Percentiles rank a stretch among this genome's conserved stretches.
Evolutionary conservation across 2,113 vertebrate genomes (phyloP).

Genomic region (Centropus bengalensis): DNA sequence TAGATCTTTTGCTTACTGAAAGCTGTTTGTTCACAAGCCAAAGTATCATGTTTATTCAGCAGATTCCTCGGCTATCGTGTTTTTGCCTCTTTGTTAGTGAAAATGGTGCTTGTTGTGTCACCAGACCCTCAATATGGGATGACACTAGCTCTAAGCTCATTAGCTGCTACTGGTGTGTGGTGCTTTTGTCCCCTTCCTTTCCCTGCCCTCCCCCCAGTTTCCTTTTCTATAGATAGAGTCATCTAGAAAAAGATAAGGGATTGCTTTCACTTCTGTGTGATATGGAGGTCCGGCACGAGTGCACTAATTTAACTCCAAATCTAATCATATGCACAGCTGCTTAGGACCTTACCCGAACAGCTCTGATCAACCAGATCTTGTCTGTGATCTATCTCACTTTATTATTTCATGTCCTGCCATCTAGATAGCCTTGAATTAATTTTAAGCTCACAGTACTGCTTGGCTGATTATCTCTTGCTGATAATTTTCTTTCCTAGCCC

Average conservation of each 20-base stretch:
- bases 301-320: constrained; percentile 7
- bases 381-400: neutral
- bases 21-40: neutral
- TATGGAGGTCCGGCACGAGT: neutral
- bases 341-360: neutral
- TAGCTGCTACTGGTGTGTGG: neutral
- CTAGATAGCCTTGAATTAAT: neutral
- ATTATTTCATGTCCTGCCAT: neutral
- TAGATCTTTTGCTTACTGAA: neutral
- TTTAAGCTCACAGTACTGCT: neutral
- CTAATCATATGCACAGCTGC: neutral
- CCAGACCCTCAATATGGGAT: neutral
- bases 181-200: constrained; percentile 2
- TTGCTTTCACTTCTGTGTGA: neutral
- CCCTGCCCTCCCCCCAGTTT: neutral
- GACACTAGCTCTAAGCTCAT: constrained; percentile 11
- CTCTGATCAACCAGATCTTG: neutral
- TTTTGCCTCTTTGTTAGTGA: neutral
- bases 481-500: neutral
- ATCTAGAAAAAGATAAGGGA: constrained; percentile 17
- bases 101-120: constrained; percentile 40
- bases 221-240: neutral
- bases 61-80: neutral
- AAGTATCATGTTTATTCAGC: constrained; percentile 11
- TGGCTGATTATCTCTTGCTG: neutral